phyloP scores from a whole-genome alignment of 2,888 invertebrate genomes.

The Drymonia ruficornis region DNA sequence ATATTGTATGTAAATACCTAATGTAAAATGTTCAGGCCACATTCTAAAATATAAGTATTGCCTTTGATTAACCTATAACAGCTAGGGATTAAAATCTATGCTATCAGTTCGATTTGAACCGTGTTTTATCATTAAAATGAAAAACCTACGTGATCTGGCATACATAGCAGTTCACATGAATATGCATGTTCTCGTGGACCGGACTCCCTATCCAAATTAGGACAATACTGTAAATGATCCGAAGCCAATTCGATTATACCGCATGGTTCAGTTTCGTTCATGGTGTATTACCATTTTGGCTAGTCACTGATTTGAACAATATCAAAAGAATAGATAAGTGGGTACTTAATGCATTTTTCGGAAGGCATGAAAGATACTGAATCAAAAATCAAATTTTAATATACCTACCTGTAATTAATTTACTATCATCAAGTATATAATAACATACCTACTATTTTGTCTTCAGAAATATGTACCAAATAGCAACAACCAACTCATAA shows the following conservation, averaged over 20 bases:
- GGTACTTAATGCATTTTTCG: no score
- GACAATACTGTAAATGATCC: conserved; percentile 56
- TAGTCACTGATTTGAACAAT: conserved; percentile 25
- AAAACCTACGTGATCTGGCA: conserved; percentile 41
- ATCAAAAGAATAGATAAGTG: conserved; percentile 13
- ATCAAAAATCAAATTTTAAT: no score
- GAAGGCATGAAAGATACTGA: no score
- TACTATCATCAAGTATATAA: no score
- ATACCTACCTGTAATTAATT: no score
- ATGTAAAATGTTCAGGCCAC: no score
- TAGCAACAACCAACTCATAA: no score
- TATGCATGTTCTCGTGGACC: conserved; percentile 32
- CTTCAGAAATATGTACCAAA: no score
- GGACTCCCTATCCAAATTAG: conserved; percentile 39
- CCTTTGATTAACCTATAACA: not conserved
- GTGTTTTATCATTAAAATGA: conserved; percentile 34
- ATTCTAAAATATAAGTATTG: no score
- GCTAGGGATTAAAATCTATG: conserved; percentile 15
- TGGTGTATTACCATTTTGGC: conserved; percentile 46
- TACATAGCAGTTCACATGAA: conserved; percentile 47
- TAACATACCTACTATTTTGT: no score
- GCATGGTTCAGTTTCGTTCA: conserved; percentile 51
- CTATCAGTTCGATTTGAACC: conserved; percentile 11
- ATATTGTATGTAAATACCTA: no score
- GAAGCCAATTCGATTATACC: conserved; percentile 55